Conservation (phyloP, 2,113 vertebrate genomes). For the Chloropsis cyanopogon region DNA sequence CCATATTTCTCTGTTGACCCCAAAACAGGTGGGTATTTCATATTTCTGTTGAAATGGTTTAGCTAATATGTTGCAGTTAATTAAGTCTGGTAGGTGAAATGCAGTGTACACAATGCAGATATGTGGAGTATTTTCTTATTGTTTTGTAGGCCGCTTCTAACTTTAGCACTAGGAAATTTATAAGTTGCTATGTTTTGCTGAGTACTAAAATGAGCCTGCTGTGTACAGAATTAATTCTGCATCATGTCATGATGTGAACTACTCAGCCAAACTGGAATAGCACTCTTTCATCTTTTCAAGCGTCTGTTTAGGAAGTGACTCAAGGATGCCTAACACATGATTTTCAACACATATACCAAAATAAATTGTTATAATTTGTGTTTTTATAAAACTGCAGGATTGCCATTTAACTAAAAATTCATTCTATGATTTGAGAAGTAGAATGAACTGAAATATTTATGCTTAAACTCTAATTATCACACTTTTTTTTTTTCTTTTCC, state of each 20-base stretch:
- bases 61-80: not conserved
- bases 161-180: not conserved
- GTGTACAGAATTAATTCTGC: not conserved
- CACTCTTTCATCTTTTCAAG: not conserved
- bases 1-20: slow-evolving; percentile 98
- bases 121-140: not conserved
- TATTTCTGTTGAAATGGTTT: not conserved
- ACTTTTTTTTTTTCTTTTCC: not conserved
- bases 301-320: not conserved
- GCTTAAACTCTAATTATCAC: not conserved
- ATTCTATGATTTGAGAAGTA: not conserved
- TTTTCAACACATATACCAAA: not conserved
- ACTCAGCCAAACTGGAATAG: not conserved
- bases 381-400: not conserved
- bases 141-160: not conserved
- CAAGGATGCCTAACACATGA: not conserved
- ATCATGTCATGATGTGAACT: not conserved
- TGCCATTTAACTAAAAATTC: not conserved
- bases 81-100: not conserved
- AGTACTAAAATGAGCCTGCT: not conserved
- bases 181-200: not conserved
- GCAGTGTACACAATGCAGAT: not conserved
- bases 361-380: not conserved
- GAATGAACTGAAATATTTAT: not conserved
- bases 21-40: slow-evolving; percentile 83